Evolutionary conservation across 2,888 invertebrate species (phyloP), one percentile per base, ranked within the genome.

Genomic region (Leptopterna dolabrata): DNA sequence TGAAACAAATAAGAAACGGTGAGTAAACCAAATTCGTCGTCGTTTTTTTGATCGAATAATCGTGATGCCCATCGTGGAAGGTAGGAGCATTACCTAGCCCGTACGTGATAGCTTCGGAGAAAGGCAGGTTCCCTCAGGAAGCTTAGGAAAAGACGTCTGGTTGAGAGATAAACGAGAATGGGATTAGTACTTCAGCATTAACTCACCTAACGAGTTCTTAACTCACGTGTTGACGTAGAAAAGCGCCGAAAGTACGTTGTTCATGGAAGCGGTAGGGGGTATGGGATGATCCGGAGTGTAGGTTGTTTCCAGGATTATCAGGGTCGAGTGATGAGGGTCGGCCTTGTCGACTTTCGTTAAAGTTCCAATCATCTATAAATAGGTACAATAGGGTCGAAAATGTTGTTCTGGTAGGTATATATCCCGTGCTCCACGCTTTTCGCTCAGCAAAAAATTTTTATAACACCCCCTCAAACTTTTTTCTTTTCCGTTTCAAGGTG

Each of bases 141-240:
- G 83, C 83, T 83, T 83, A 70, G 63, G 83, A 63, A 83, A 83
- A 83, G 70, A 70, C 83, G 83, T 36, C 70, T 63, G 83, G 19
- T 41, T n/a, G 43, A 70, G 70, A 83, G 83, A 55, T 83, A 83
- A 41, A 70, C 83, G 83, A 83, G 83, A 41, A 78, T 78, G 24
- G 78, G 78, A 45, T 78, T 78, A 78, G 78, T 78, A 78, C 78
- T 78, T 78, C 3, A 27, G 24, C 45, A n/a, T 45, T 63, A 78
- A 78, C 78, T 78, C 78, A 19, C 41, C 24, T 45, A 78, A 41
- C 78, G 78, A 45, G 45, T 78, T 78, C 78, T 41, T 73, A 63
- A 24, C 63, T 63, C 63, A 63, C 63, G 63, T 63, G 63, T 63
- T 63, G 63, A 63, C 63, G 63, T 24, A 24, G 63, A 27, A n/a